Base-by-base conservation (phyloP, 1,140 invertebrate genomes). In the Lepeophtheirus salmonis region DNA sequence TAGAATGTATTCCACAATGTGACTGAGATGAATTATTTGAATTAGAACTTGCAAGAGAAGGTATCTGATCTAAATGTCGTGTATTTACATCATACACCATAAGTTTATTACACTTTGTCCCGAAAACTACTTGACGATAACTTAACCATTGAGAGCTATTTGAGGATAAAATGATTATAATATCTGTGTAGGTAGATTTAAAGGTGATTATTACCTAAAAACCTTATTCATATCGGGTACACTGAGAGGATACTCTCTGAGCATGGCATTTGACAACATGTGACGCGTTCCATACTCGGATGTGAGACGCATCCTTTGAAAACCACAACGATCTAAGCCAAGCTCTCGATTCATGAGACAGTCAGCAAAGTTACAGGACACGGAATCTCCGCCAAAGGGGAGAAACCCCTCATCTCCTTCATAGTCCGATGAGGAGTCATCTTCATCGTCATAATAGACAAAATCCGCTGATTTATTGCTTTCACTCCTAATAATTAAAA, bases 41-140 rank as follows among this genome's bases (percentile, higher is more conserved):
- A 12, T 64, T 56, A n/a, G 65, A 65, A 64, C 65, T 67, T 66
- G 52, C 68, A 62, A 90, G 72, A 14, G 80, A 86, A 14, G 89
- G 89, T 67, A 94, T 94, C 65, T 84, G 80, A 68, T 88, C 83
- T 68, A 89, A 72, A 48, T 81, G 77, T 48, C 83, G 79, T 26
- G 80, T 84, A 21, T 79, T 76, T 1, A 88, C 80, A 73, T 90
- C 84, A 67, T 87, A 81, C 13, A 89, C 83, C 74, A 87, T 82
- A 64, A 90, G 71, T 79, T 91, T 92, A 74, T 95, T 95, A 71
- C 91, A 96, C 71, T 96, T 96, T 22, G 90, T 94, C 26, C 89
- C 89, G 72, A 94, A 89, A 2, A 92, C 87, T 61, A 95, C 85
- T 76, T 92, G 89, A 69, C 86, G 78, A 73, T 91, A 86, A 67